Percentiles rank a stretch among this genome's conserved stretches.
These are phyloP conservation scores for Zaprionus lineosus DNA, from an alignment of 2,888 invertebrate genomes.

Conservation along the genomic window DNA sequence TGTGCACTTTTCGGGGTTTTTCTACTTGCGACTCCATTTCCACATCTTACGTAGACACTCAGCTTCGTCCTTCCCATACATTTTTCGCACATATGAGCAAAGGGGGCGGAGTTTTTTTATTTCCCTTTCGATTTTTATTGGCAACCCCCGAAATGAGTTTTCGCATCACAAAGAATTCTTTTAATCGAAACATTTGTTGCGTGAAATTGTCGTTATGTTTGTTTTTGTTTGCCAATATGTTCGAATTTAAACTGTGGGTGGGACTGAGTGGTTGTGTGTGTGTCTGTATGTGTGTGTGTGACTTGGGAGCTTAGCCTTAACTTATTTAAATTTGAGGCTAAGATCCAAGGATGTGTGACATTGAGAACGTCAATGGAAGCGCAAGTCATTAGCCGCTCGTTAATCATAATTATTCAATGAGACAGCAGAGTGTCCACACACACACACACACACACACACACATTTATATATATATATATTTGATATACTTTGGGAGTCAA, in stretches of 20 bases:
- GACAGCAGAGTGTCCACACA: constrained; percentile 19
- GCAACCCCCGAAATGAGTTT: constrained; percentile 51
- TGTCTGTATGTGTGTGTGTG: constrained; percentile 3
- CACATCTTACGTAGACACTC: constrained; percentile 1
- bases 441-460: constrained; percentile 19
- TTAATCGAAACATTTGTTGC: constrained; percentile 77
- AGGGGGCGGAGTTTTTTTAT: too few relatives aligned
- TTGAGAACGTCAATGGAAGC: constrained; percentile 2
- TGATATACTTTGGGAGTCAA: too few relatives aligned
- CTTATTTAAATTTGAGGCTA: constrained; percentile 6
- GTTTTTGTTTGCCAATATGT: constrained; percentile 58
- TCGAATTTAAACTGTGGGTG: constrained; percentile 65
- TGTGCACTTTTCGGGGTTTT: constrained; percentile 43
- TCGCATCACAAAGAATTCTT: constrained; percentile 34
- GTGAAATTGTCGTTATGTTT: constrained; percentile 70
- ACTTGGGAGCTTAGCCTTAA: neutral
- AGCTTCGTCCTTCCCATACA: constrained; percentile 24
- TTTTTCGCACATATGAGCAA: constrained; percentile 59
- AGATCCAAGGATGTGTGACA: constrained; percentile 5
- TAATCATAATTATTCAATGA: constrained; percentile 67
- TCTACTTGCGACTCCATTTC: constrained; percentile 12
- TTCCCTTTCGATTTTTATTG: constrained; percentile 25
- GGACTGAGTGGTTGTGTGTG: too few relatives aligned
- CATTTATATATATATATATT: constrained; percentile 1
- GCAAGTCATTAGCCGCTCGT: constrained; percentile 58